phyloP scores from a whole-genome alignment of 2,113 vertebrate species.

The Cheirogaleus medius region DNA sequence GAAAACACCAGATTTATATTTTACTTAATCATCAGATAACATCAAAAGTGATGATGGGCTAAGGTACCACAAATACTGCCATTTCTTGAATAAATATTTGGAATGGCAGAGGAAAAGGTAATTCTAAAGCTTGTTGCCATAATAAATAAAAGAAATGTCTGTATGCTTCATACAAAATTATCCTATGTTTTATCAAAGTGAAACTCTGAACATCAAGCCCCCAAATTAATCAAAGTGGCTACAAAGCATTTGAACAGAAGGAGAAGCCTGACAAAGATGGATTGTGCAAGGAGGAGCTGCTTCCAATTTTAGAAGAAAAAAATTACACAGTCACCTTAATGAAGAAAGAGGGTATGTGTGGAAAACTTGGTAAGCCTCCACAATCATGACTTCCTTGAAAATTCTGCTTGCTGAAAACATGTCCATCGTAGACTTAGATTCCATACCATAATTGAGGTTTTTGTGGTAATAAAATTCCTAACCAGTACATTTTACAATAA shows the following conservation, averaged over 20 bases:
- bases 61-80: background rate
- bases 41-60: background rate
- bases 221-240: conserved; percentile 64
- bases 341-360: background rate
- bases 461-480: background rate
- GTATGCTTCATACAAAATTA: background rate
- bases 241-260: conserved; percentile 45
- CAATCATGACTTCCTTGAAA: background rate
- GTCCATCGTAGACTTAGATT: background rate
- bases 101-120: conserved; percentile 40
- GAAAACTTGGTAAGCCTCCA: background rate
- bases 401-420: background rate
- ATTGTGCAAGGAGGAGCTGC: background rate
- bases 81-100: conserved; percentile 51
- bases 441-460: background rate
- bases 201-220: conserved; percentile 54
- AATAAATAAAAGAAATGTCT: conserved; percentile 37
- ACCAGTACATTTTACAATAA: background rate
- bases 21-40: conserved; percentile 11
- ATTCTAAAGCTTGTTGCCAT: background rate
- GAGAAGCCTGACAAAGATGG: conserved; percentile 36
- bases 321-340: background rate
- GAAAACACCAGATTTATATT: conserved; percentile 9
- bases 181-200: conserved; percentile 33
- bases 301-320: conserved; percentile 66